Evolutionary conservation across 2,888 invertebrate genomes (phyloP), one percentile per base, ranked within the genome.

Genomic region (Ligdia adustata): DNA sequence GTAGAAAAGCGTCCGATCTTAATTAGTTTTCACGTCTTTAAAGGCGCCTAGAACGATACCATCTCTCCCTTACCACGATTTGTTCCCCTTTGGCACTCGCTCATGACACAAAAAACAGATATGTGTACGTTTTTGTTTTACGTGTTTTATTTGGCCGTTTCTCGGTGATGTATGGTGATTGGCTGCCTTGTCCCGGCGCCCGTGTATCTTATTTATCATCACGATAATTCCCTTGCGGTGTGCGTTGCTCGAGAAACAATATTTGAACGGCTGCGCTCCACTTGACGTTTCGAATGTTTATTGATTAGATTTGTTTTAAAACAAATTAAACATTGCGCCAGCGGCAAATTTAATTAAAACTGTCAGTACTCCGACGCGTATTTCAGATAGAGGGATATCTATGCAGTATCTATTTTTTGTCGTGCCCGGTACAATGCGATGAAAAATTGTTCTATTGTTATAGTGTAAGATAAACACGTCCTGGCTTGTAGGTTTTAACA

Each of bases 11-110:
- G 75, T 72, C 79, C 82, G 88, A 90, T 90, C 90, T 89, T 90
- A 90, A 90, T 90, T 90, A 90, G 86, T 88, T 90, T 87, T 89
- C 86, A 87, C 85, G 79, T 87, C 81, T 87, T 83, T 82, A 77
- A 86, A 84, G 86, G 83, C 85, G 86, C 82, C 88, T 89, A 82
- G 82, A 59, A 65, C 71, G 90, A 90, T 90, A 89, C 74, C 69
- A 90, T 90, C 89, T 79, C 76, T 70, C 78, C 82, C 82, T 85
- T 87, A 82, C 79, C 84, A 87, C 86, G 86, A 89, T 90, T 89
- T 88, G 90, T 90, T 89, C 86, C 81, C 79, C 83, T 79, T 83
- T 80, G 78, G 80, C 83, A 83, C 78, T 73, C 75, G 82, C 75
- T 74, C 80, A 78, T 72, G 76, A 75, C 75, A 78, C 64, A 74